Evolutionary conservation across 2,113 vertebrate species (phyloP).

Genomic region (Pluvianellus socialis): DNA sequence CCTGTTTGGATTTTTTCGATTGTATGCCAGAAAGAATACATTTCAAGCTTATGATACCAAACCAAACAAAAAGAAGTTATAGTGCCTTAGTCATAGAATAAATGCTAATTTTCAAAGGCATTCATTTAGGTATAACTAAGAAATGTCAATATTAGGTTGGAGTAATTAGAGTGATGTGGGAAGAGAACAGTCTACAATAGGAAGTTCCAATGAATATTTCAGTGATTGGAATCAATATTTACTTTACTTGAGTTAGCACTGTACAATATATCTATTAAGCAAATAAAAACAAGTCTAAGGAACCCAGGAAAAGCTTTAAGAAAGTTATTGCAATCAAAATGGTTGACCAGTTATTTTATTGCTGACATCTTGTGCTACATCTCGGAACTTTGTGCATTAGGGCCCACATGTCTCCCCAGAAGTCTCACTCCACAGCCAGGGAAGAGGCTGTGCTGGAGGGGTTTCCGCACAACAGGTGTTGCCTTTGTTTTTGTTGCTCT

Average conservation of each 20-base stretch:
- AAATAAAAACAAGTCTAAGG: background rate
- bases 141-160: background rate
- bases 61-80: background rate
- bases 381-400: background rate
- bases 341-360: background rate
- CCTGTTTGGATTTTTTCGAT: background rate
- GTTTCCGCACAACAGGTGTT: background rate
- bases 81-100: background rate
- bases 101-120: background rate
- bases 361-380: background rate
- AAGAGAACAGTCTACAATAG: background rate
- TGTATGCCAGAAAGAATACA: slow-evolving; percentile 31
- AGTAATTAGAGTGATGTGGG: background rate
- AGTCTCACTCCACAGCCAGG: background rate
- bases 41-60: background rate
- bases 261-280: background rate
- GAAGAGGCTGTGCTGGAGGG: background rate
- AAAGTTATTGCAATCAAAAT: background rate
- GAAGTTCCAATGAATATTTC: background rate
- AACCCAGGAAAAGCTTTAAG: background rate
- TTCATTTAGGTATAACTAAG: background rate
- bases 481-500: background rate
- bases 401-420: rapidly evolving
- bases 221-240: slow-evolving; percentile 11
- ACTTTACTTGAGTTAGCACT: background rate